phyloP scores from a whole-genome alignment of 2,888 invertebrate genomes.

The Amitus sp. region DNA sequence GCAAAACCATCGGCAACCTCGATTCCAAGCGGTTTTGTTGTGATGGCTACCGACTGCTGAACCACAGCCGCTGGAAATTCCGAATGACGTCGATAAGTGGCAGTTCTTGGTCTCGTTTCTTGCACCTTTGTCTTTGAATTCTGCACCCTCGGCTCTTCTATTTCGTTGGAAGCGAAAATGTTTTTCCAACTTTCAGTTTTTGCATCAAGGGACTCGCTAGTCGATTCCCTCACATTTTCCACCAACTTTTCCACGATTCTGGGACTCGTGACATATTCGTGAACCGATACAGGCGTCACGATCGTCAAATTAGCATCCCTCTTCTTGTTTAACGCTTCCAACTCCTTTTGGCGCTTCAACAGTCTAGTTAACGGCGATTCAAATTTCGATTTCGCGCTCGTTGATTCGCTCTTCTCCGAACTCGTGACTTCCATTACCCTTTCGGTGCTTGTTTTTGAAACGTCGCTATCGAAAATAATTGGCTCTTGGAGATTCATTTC shows the following conservation, averaged over 20 bases:
- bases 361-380: slow-evolving; percentile 27
- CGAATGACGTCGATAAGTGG: slow-evolving; percentile 59
- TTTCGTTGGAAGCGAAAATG: slow-evolving; percentile 21
- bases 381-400: slow-evolving; percentile 14
- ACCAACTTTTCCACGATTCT: slow-evolving; percentile 3
- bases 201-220: slow-evolving; percentile 13
- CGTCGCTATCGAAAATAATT: slow-evolving; percentile 8
- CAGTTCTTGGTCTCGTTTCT: slow-evolving; percentile 56
- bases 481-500: background rate
- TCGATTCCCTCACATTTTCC: slow-evolving; percentile 9
- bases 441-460: slow-evolving; percentile 19
- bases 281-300: slow-evolving; percentile 17
- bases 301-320: background rate
- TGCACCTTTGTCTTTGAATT: slow-evolving; percentile 20
- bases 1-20: slow-evolving; percentile 39
- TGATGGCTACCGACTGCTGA: slow-evolving; percentile 49
- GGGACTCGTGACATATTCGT: slow-evolving; percentile 25
- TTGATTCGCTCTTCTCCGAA: background rate
- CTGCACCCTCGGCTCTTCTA: slow-evolving; percentile 11
- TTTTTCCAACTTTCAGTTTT: slow-evolving; percentile 21
- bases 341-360: slow-evolving; percentile 23
- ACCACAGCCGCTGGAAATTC: slow-evolving; percentile 44
- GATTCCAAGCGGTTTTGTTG: slow-evolving; percentile 49
- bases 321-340: background rate
- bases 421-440: slow-evolving; percentile 3